A percentile compares a stretch with the other conserved stretches of the same genome.
Conservation (phyloP, 92 coral and sea anemone species). For the Desmophyllum pertusum region DNA sequence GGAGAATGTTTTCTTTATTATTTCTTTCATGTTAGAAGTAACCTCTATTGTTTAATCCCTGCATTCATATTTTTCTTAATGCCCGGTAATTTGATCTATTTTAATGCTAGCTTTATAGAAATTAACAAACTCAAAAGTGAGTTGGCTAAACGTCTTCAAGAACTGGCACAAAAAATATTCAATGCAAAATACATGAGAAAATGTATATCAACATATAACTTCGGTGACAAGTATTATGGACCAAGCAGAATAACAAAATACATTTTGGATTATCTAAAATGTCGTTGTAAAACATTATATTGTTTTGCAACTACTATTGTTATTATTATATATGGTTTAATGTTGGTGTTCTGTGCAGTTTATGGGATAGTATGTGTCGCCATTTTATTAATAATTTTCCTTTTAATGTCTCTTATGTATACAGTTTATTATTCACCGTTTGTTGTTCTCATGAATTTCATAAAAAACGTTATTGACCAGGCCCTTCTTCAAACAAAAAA, state of each 20-base stretch:
- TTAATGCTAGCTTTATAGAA: too few species aligned
- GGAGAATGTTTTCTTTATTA: background rate
- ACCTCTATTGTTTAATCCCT: conserved; percentile 10
- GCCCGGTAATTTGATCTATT: background rate
- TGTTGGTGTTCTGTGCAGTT: background rate
- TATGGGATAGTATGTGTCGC: background rate
- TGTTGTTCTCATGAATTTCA: background rate
- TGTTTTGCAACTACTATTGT: background rate
- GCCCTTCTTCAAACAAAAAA: background rate
- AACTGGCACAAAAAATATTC: background rate
- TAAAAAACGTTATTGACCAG: background rate
- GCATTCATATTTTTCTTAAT: background rate
- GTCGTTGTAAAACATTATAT: background rate
- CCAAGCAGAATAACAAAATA: background rate
- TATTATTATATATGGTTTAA: background rate
- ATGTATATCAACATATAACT: background rate
- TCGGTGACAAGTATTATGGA: background rate
- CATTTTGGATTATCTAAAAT: background rate
- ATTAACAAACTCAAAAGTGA: too few species aligned
- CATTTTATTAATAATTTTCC: background rate
- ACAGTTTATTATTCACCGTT: background rate
- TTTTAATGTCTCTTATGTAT: background rate
- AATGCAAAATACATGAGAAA: background rate
- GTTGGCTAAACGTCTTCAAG: background rate
- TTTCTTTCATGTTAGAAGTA: background rate